Base-by-base conservation (phyloP, 2,888 invertebrate species). In the Iselma pallidipennis region DNA sequence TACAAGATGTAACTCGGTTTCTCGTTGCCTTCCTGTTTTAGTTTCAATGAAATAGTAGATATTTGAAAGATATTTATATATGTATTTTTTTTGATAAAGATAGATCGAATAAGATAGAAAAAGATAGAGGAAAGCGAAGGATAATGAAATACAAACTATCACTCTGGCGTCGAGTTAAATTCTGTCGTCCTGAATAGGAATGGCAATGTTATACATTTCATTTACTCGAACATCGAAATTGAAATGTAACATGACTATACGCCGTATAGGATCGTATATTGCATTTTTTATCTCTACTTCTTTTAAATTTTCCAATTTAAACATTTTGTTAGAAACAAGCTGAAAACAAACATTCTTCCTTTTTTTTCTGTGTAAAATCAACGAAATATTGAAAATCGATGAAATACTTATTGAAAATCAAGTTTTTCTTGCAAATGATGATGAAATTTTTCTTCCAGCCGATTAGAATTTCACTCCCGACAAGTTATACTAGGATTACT, bases 161-260 rank as follows among this genome's bases (percentile, higher is more conserved):
- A 45, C 19, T 45, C 4, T 45, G 23, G 45, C 45, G 45, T 45
- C 45, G 19, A 45, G 45, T 45, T 45, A 45, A 45, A 45, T 45
- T 45, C 52, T 57, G 63, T 60, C 57, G 51, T 45, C 21, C 51
- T 62, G 62, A 63, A 65, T 59, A 56, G 61, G 59, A 69, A 66
- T 69, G 65, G 64, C 66, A 67, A 66, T 57, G 68, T 63, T 68
- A 45, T 45, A 66, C 68, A 66, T 68, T 68, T 68, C 68, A 68
- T 67, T 69, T 67, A 67, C 66, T 61, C 60, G 7, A 21, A 45
- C 23, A 45, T 45, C 37, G 50, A 56, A 57, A 65, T 63, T 61
- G 63, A 65, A 65, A 65, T 53, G 65, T 63, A n/a, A 45, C 45
- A 45, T 45, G 5, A 12, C 21, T 37, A 31, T n/a, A 31, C 16